Conservation (phyloP, 2,888 invertebrate genomes). For the Agonum fuliginosum region DNA sequence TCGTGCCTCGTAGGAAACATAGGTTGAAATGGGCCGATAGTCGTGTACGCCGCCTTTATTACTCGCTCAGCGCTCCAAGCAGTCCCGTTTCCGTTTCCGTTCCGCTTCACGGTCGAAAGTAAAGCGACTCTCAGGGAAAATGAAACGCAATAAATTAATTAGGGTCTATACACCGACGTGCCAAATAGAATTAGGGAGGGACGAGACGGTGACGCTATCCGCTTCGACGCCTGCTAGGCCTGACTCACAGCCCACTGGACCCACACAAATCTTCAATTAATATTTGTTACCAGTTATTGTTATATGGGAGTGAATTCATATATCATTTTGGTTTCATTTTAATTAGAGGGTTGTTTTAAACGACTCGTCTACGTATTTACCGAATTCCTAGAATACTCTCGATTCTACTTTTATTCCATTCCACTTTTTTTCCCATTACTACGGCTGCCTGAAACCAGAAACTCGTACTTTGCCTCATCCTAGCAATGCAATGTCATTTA, state of each 20-base stretch:
- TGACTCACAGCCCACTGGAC: constrained; percentile 6
- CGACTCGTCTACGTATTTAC: no score
- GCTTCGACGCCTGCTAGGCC: constrained; percentile 13
- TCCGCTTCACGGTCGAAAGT: constrained; percentile 51
- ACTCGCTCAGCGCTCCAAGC: neutral
- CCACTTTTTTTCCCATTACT: no score
- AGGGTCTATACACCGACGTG: constrained; percentile 68
- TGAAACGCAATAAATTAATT: constrained; percentile 71
- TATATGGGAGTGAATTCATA: neutral
- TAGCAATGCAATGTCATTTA: no score
- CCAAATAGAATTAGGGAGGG: constrained; percentile 65
- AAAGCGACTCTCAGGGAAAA: constrained; percentile 66
- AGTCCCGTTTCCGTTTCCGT: no score
- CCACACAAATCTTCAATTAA: neutral
- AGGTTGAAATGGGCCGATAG: neutral
- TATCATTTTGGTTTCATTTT: constrained; percentile 1
- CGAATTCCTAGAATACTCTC: no score
- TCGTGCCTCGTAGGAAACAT: neutral
- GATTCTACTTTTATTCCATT: no score
- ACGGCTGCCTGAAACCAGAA: no score
- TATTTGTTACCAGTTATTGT: neutral
- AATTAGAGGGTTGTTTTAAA: neutral
- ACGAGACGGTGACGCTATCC: constrained; percentile 18
- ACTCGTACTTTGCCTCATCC: no score
- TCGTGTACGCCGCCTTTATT: constrained; percentile 30